Conservation (phyloP, 2,888 invertebrate genomes). For the Euzetes globulus region DNA sequence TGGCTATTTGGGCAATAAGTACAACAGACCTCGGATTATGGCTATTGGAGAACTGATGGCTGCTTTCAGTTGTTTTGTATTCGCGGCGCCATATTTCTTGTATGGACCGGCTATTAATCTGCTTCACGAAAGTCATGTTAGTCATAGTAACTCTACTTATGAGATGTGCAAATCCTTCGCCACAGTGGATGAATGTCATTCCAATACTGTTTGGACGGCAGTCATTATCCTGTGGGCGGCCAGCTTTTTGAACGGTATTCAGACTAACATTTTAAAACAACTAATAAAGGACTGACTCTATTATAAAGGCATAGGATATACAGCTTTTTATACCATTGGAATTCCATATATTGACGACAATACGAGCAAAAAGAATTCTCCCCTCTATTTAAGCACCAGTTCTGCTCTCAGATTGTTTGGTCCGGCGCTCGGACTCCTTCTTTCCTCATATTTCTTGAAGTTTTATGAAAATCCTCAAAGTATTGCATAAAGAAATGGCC, state of each 20-base stretch:
- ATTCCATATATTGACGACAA: slow-evolving; percentile 41
- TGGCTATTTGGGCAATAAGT: slow-evolving; percentile 37
- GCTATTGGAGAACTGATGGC: slow-evolving; percentile 35
- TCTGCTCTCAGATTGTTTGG: slow-evolving; percentile 40
- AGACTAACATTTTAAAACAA: too few relatives aligned
- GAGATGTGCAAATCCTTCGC: too few relatives aligned
- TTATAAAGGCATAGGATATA: slow-evolving; percentile 39
- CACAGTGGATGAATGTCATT: neutral
- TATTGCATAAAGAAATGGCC: neutral
- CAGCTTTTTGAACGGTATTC: slow-evolving; percentile 37
- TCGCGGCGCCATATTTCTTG: slow-evolving; percentile 38
- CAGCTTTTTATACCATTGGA: slow-evolving; percentile 40
- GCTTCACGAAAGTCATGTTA: neutral
- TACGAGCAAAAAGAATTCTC: slow-evolving; percentile 39
- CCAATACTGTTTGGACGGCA: slow-evolving; percentile 34
- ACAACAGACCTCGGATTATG: slow-evolving; percentile 37
- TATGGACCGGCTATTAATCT: slow-evolving; percentile 40
- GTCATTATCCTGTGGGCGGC: slow-evolving; percentile 38
- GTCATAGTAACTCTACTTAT: too few relatives aligned
- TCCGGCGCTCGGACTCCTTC: slow-evolving; percentile 41
- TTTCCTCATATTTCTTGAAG: slow-evolving; percentile 41
- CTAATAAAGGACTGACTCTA: too few relatives aligned
- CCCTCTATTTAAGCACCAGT: slow-evolving; percentile 27
- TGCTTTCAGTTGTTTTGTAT: slow-evolving; percentile 36
- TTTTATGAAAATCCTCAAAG: slow-evolving; percentile 41